phyloP scores from a whole-genome alignment of 1,140 invertebrate species.

The Panagrolaimus sp. region DNA sequence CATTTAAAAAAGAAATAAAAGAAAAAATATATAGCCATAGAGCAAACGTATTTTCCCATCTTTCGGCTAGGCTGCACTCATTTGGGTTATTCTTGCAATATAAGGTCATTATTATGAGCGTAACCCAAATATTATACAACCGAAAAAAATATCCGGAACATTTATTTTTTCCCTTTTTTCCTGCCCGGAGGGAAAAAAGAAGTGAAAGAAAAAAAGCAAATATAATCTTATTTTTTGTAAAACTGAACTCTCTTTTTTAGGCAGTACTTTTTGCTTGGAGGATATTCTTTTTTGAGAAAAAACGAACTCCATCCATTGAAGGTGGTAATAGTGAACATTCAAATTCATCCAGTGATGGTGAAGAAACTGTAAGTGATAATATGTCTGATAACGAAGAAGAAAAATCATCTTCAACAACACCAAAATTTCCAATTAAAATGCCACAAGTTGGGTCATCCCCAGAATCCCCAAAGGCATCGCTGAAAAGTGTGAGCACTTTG shows the following conservation, averaged over 20 bases:
- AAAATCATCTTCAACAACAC: not conserved
- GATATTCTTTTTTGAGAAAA: constrained; percentile 1
- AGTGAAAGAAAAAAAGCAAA: not conserved
- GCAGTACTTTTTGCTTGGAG: constrained; percentile 4
- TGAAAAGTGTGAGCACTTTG: constrained; percentile 3
- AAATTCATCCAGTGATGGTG: not conserved
- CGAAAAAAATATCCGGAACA: not conserved
- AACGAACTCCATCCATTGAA: constrained; percentile 5
- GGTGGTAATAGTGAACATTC: not conserved
- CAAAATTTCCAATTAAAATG: not conserved
- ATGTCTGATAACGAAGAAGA: constrained; percentile 3
- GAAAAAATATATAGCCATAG: too few species aligned
- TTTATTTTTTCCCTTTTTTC: not conserved
- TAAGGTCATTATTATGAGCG: not conserved
- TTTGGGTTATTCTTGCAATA: too few species aligned
- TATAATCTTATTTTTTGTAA: not conserved
- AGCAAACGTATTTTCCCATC: too few species aligned
- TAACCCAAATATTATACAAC: not conserved
- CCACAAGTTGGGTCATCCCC: not conserved
- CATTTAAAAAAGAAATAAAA: too few species aligned
- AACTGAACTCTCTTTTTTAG: not conserved
- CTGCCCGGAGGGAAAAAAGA: too few species aligned
- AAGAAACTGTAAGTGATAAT: not conserved
- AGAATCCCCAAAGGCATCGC: not conserved
- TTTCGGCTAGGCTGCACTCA: too few species aligned